Base-by-base conservation (phyloP, 2,797 vertebrate species). In the Sylvilagus floridanus region DNA sequence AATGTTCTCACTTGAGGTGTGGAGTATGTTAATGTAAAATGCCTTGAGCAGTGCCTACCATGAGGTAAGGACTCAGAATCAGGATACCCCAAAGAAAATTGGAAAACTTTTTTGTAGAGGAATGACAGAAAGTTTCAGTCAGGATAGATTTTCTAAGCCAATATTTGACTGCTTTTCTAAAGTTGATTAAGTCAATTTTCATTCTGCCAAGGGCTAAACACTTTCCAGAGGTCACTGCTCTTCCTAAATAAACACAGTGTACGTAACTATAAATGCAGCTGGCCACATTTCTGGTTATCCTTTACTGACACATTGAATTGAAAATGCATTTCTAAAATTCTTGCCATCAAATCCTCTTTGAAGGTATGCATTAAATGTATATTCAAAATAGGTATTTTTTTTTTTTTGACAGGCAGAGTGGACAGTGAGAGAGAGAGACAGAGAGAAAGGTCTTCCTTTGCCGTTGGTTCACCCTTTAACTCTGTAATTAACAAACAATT, bases 281-380 rank as follows among this genome's bases (percentile, higher is more conserved):
- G 71, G 35, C 35, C 54, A 50, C 16, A 86, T 92, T 96, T 94
- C 42, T 76, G 54, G 69, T 60, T 65, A 71, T 22, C 69, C 11
- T 88, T 76, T 87, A 28, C 7, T 69, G 63, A 85, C 50, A 71
- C 88, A 28, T 50, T 47, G 72, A 94, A n/a, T 69, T 71, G 57
- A 19, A 72, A 90, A 57, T 62, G 7, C 12, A 77, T 52, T 90
- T 88, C n/a, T 28, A 28, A 66, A 69, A 68, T 24, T 82, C 54
- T 73, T 92, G 11, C n/a, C 10, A 19, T 75, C 24, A 65, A 32
- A 17, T 71, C n/a, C 12, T 35, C 7, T 68, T 92, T 66, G 72
- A 94, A 68, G 50, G 60, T 88, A 0, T 47, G 5, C 21, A 19
- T 50, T 35, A 32, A 77, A 14, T 8, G 54, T 57, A 6, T 24